Evolutionary conservation across 2,113 vertebrate genomes (phyloP), one percentile per base, ranked within the genome.

Genomic region (Cochlearius cochlearius): DNA sequence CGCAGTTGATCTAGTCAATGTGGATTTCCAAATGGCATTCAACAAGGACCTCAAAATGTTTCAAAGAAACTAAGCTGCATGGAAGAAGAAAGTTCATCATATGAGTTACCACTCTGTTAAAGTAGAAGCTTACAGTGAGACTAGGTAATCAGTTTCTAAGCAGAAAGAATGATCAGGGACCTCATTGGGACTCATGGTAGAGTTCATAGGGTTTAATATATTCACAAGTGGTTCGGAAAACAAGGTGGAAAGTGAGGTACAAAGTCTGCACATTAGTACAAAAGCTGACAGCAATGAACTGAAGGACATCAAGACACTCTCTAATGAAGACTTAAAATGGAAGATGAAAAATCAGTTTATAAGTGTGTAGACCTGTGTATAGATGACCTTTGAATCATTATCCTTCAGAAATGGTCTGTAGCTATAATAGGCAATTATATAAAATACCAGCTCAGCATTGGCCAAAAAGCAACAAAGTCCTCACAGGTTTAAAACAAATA

Each of bases 1-100:
- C 0, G 0, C 15, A 63, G 62, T 41, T 59, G 32, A 75, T 63
- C 36, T 15, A n/a, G 20, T 43, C 52, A 67, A 26, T 1, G 2
- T 11, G 9, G 15, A 73, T 64, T 82, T 63, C 41, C 45, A 86
- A 74, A 62, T 14, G 6, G 36, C 27, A 50, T 52, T 74, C 25
- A 50, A 60, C 5, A 77, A 25, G 11, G 11, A 78, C 20, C 29
- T 52, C 14, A 88, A 17, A 88, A 36, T 21, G 2, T 36, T 77
- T 56, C 59, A 81, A 36, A 68, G 92, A 36, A 36, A 3, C 59
- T 45, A 85, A 68, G 15, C 25, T 36, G 43, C 36, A 14, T 13
- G 27, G 41, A 88, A 68, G 49, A 72, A 92, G 10, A 68, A 59
- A 63, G 41, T 58, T 62, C 17, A 7, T 6, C 15, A 30, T 12